Evolutionary conservation across 2,113 vertebrate genomes (phyloP), one percentile per base, ranked within the genome.

Genomic region (Takifugu bimaculatus): DNA sequence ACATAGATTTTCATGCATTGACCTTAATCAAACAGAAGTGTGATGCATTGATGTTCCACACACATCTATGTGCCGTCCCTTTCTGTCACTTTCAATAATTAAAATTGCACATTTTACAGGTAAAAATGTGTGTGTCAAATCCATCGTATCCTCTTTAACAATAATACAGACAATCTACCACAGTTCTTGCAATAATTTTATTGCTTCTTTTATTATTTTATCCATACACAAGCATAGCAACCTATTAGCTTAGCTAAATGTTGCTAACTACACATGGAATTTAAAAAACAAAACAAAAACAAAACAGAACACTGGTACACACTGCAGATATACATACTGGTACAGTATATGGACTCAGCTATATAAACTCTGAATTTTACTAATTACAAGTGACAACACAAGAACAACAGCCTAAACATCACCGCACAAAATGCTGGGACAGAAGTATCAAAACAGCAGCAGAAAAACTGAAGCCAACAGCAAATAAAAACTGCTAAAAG

Each of bases 191-290:
- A 83, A 80, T 73, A 67, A 57, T 2, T 70, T 65, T 83, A 87
- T 87, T 87, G 80, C 80, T 85, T 15, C 62, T 71, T 85, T 89
- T 81, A 87, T 87, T 84, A 62, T 71, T 85, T 89, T 81, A 87
- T 87, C 82, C 10, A 76, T 72, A 78, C 77, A 80, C 71, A 85
- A 81, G 80, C 74, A 53, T 53, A 80, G 80, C 82, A 86, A 82
- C 66, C 52, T 6, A 20, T 85, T 85, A 86, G 82, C 80, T 82
- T 77, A 74, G 78, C 85, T 85, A 81, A 85, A 80, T 75, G 75
- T 79, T 78, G 80, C 78, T 54, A 61, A 84, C 57, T 82, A 70
- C 72, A 79, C 26, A 13, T 58, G 69, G 75, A 80, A 57, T 53
- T 29, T 9, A 63, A 75, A 83, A 85, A 76, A 76, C 79, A 27